Conservation (phyloP, 2,888 invertebrate genomes). For the Dioctria linearis region DNA sequence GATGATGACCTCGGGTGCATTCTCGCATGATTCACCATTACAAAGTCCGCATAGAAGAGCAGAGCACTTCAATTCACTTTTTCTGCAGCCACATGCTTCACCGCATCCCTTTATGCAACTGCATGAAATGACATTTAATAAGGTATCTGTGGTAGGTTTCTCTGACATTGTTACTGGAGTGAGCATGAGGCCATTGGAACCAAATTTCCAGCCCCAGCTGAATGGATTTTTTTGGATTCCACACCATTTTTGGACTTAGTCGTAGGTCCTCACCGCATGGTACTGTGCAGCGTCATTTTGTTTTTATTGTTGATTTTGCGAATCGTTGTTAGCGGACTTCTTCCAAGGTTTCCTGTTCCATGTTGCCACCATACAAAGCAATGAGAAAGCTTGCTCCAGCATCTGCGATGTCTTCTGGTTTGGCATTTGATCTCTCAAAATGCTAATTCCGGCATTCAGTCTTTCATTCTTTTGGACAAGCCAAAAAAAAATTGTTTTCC, state of each 20-base stretch:
- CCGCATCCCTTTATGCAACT: too few relatives aligned
- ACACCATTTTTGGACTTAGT: background rate
- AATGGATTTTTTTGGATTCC: background rate
- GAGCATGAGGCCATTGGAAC: background rate
- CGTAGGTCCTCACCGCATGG: background rate
- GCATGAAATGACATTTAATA: too few relatives aligned
- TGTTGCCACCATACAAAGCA: too few relatives aligned
- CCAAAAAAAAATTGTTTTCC: background rate
- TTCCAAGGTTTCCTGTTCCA: background rate
- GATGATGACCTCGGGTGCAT: too few relatives aligned
- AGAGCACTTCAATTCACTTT: too few relatives aligned
- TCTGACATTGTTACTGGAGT: background rate
- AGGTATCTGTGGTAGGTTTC: background rate
- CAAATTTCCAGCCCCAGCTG: background rate
- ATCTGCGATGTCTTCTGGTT: too few relatives aligned
- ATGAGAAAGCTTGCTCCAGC: too few relatives aligned
- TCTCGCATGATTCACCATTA: too few relatives aligned
- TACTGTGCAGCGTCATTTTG: background rate
- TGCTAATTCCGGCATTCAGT: background rate
- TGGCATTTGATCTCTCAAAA: background rate
- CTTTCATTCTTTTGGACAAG: background rate
- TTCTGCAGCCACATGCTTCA: too few relatives aligned
- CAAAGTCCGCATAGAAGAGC: too few relatives aligned
- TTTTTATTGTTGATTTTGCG: background rate
- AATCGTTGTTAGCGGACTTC: background rate